Evolutionary conservation across 2,797 vertebrate genomes (phyloP).

Genomic region (Phoebastria nigripes): DNA sequence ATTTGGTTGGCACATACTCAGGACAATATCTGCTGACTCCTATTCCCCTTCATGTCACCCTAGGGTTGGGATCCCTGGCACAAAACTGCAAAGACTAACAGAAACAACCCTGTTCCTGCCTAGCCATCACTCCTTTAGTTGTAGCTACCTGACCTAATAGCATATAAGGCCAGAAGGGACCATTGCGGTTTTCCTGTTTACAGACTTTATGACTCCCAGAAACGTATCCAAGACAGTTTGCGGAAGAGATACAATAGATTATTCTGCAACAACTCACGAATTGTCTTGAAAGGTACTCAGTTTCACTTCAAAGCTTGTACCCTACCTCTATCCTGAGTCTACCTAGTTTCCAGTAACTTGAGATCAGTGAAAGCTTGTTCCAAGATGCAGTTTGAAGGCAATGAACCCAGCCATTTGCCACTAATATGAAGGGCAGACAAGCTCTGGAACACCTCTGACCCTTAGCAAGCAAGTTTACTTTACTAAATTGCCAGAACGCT

Average conservation of each 20-base stretch:
- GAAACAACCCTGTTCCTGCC: constrained; percentile 6
- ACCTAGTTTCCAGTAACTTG: neutral
- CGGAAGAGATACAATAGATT: neutral
- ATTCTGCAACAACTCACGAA: neutral
- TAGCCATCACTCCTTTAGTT: neutral
- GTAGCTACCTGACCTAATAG: neutral
- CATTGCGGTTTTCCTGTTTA: neutral
- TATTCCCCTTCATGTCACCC: neutral
- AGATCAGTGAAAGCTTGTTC: neutral
- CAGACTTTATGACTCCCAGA: neutral
- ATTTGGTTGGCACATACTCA: constrained; percentile 13
- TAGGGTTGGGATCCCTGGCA: neutral
- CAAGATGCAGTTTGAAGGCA: neutral
- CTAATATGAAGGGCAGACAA: neutral
- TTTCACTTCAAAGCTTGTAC: neutral
- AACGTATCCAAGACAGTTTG: accelerated
- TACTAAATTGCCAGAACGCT: neutral
- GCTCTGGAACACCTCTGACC: neutral
- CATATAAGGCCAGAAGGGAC: neutral
- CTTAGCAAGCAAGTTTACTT: neutral
- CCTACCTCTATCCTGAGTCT: neutral
- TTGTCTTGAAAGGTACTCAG: neutral
- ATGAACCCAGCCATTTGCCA: neutral
- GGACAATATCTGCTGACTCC: constrained; percentile 5
- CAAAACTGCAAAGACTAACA: constrained; percentile 3